Base-by-base conservation (phyloP, 2,888 invertebrate species). In the Apoda limacodes region DNA sequence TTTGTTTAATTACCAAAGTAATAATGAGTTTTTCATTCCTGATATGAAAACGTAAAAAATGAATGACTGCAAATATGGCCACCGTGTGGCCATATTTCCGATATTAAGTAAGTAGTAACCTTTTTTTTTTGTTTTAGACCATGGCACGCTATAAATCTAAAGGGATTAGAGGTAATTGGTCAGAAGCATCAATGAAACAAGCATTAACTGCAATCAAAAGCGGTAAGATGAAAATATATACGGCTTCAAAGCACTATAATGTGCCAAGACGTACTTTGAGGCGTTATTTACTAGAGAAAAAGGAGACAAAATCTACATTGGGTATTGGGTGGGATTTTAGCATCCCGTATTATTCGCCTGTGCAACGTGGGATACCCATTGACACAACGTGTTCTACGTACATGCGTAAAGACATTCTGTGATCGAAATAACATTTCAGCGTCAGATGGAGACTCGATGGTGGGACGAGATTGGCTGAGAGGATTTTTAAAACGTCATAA, bases 391-490 rank as follows among this genome's bases (percentile, higher is more conserved):
- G 32, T 29, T 9, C 29, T 28, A 11, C 15, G 30, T 25, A 26
- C 2, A 20, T 22, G 36, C 25, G 32, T 36, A 11, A 32, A 36
- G 32, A 36, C 35, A 21, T 36, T 36, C 28, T 36, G 32, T 28
- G 28, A 35, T 20, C 31, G 20, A 21, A 35, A 35, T 28, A 31
- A 35, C 25, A 35, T 28, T 25, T 25, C 22, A 31, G 25, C 10
- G n/a, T n/a, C n/a, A 3, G 11, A 7, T 32, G 9, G 30, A 34
- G 36, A 13, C 15, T 25, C 12, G 13, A 31, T 37, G 29, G 25
- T 37, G 9, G 38, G 37, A 32, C 29, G 35, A 34, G 38, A 36
- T 28, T 41, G 41, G 39, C 27, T 39, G 12, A 35, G 35, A 34
- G 35, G 33, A 21, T 39, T 35, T 32, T 17, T 39, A 24, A 39